Percentiles rank a stretch among this genome's conserved stretches.
Conservation (phyloP, 2,113 vertebrate genomes). For the Amblyopsis rosae region DNA sequence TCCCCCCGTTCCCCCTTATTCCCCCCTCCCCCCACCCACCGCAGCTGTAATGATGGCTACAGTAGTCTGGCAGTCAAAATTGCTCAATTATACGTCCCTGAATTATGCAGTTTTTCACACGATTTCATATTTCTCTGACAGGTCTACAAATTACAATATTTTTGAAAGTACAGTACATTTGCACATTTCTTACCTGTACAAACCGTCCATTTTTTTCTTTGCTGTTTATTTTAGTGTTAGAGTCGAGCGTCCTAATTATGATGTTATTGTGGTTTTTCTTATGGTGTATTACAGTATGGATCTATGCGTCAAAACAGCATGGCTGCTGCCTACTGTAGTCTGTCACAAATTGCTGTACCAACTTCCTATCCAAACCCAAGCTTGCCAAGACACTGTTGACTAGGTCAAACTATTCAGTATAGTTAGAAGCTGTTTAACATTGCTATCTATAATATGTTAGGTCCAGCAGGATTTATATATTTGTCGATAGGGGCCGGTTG, state of each 20-base stretch:
- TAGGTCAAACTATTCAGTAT: not conserved
- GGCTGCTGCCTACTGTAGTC: no score
- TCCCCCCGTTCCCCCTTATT: no score
- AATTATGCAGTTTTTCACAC: constrained; percentile 4
- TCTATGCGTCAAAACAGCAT: constrained; percentile 1
- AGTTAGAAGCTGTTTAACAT: no score
- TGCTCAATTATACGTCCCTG: constrained; percentile 33
- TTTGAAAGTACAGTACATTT: constrained; percentile 18
- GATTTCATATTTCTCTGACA: constrained; percentile 19
- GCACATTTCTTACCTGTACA: constrained; percentile 14
- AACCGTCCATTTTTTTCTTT: constrained; percentile 6
- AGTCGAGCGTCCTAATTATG: constrained; percentile 44
- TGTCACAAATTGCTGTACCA: no score
- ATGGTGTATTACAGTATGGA: constrained; percentile 10
- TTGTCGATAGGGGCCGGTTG: no score
- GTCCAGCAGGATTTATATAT: no score
- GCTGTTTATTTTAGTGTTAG: constrained; percentile 17
- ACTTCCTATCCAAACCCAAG: not conserved
- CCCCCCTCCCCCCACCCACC: constrained; percentile 28
- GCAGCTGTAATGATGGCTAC: constrained; percentile 34
- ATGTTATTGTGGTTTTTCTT: constrained; percentile 28
- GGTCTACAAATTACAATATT: constrained; percentile 17
- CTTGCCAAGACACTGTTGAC: not conserved
- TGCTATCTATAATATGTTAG: no score
- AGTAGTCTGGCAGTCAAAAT: constrained; percentile 22